Conservation (phyloP, 2,797 vertebrate species). For the Gymnopithys bicolor region DNA sequence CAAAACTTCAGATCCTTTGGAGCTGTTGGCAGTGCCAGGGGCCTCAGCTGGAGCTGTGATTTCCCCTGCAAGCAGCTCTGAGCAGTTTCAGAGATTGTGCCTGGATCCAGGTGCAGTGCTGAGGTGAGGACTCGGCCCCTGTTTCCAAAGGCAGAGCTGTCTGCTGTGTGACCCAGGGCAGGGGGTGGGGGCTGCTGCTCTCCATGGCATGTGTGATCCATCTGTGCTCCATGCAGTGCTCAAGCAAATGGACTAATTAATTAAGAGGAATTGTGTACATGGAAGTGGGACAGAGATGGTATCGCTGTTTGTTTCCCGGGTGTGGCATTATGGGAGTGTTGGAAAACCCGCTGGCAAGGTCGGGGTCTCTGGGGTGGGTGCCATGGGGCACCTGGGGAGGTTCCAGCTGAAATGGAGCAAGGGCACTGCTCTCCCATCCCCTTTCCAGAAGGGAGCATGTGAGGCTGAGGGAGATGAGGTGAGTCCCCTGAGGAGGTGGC, state of each 20-base stretch:
- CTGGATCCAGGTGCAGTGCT: neutral
- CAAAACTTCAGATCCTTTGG: neutral
- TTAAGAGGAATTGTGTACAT: neutral
- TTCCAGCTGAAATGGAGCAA: neutral
- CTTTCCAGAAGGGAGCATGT: neutral
- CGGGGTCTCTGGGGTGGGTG: neutral
- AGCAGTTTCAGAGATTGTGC: accelerated
- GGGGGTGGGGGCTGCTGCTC: neutral
- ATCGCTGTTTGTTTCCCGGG: neutral
- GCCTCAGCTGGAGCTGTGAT: neutral
- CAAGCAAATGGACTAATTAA: neutral
- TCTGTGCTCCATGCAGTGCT: neutral
- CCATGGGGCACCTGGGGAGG: neutral
- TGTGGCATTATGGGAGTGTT: neutral
- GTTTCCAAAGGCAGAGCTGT: neutral
- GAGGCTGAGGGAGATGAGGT: neutral
- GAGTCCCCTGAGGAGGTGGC: neutral
- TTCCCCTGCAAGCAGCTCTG: accelerated
- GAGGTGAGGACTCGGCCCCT: neutral
- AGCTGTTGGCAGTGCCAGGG: neutral
- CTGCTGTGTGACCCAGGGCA: neutral
- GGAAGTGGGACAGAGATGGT: neutral
- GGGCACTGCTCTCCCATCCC: neutral
- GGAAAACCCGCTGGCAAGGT: neutral
- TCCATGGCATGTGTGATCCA: neutral